Conservation (phyloP, 2,113 vertebrate genomes). For the Paracanthobrama guichenoti region DNA sequence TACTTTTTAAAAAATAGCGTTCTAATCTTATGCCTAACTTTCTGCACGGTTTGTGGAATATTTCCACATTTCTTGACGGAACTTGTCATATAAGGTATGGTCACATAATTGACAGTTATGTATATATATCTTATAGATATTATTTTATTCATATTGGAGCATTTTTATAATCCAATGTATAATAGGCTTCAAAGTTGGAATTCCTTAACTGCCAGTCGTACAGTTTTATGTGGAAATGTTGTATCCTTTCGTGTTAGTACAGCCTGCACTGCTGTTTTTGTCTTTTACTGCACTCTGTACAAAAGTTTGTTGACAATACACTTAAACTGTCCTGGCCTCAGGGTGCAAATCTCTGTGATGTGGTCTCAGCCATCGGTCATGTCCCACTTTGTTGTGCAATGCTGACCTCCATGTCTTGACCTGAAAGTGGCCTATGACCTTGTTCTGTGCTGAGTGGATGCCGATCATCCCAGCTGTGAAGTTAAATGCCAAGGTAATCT, state of each 20-base stretch:
- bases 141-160: background rate
- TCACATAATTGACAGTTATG: no score
- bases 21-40: background rate
- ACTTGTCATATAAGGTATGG: no score
- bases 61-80: background rate
- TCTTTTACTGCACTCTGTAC: slow-evolving; percentile 19
- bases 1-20: no score
- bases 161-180: background rate
- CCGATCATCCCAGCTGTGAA: slow-evolving; percentile 19
- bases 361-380: slow-evolving; percentile 56
- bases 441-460: slow-evolving; percentile 1
- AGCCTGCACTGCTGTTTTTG: background rate
- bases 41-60: background rate
- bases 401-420: slow-evolving; percentile 47
- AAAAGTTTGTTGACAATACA: slow-evolving; percentile 39
- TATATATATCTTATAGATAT: no score
- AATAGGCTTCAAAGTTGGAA: background rate
- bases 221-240: background rate
- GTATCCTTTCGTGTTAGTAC: background rate
- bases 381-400: slow-evolving; percentile 55
- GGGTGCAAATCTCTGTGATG: slow-evolving; percentile 26
- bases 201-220: background rate
- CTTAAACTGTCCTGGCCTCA: slow-evolving; percentile 35
- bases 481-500: slow-evolving; percentile 18
- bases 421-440: slow-evolving; percentile 50